A percentile compares a stretch with the other conserved stretches of the same genome.
These are phyloP conservation scores for Chaetorhynchus papuensis DNA, from an alignment of 2,113 vertebrate species.

Conservation along the genomic window DNA sequence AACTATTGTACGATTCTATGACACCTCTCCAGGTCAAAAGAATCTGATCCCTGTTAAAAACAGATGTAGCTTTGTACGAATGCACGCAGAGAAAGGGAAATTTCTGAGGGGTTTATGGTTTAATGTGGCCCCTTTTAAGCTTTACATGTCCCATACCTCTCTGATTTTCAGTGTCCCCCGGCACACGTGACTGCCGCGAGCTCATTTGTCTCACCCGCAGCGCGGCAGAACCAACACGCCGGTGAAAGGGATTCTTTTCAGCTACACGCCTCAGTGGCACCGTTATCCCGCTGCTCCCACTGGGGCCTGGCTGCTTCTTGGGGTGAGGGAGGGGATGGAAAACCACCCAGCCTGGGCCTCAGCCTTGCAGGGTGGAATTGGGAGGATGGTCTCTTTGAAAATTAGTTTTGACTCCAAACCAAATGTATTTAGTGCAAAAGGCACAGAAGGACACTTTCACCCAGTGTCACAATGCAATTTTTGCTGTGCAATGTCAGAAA, in stretches of 20 bases:
- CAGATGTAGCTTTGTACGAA: not conserved
- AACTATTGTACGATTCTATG: not conserved
- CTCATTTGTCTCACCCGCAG: not conserved
- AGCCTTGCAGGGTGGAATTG: not conserved
- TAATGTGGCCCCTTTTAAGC: not conserved
- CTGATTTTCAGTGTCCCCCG: not conserved
- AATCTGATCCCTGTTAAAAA: not conserved
- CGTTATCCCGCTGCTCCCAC: not conserved
- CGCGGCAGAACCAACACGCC: not conserved
- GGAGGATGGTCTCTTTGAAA: not conserved
- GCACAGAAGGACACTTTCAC: not conserved
- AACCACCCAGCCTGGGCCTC: not conserved
- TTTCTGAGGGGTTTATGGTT: not conserved
- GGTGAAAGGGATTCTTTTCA: slow-evolving; percentile 58
- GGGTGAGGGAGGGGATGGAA: not conserved
- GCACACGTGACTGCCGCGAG: not conserved
- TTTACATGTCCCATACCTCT: not conserved
- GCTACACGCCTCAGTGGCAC: slow-evolving; percentile 23
- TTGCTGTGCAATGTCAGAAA: not conserved
- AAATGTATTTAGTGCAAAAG: not conserved
- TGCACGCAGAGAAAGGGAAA: not conserved
- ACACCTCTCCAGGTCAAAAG: not conserved
- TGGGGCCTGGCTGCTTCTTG: fast-evolving
- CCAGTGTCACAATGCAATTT: not conserved
- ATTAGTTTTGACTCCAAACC: not conserved